Conservation (phyloP, 2,113 vertebrate species). For the Accipiter virgatus region DNA sequence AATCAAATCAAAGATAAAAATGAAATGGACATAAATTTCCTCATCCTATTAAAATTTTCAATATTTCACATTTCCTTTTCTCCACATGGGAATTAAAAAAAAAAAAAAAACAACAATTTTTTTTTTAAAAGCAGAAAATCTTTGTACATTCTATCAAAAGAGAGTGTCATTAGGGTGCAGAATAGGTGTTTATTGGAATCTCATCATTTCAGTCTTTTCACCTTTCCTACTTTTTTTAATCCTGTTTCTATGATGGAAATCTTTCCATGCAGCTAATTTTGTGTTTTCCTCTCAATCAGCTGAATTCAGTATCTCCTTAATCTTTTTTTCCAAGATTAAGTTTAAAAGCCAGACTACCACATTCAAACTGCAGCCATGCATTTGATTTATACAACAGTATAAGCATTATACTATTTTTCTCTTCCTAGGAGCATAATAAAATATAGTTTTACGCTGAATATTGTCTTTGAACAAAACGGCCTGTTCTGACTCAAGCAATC, state of each 20-base stretch:
- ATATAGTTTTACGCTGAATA: not conserved
- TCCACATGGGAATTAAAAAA: not conserved
- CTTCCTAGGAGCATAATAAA: not conserved
- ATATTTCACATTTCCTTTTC: not conserved
- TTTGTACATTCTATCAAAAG: not conserved
- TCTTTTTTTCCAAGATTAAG: not conserved
- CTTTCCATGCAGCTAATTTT: not conserved
- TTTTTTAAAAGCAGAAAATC: not conserved
- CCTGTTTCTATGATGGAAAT: not conserved
- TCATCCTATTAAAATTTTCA: not conserved
- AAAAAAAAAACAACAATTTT: too few species aligned
- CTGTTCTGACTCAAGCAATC: not conserved
- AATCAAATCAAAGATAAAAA: not conserved
- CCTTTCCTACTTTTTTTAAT: not conserved
- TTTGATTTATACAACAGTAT: not conserved
- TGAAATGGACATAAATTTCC: not conserved
- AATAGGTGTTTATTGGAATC: not conserved
- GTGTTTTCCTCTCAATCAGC: not conserved
- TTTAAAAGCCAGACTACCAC: not conserved
- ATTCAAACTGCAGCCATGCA: not conserved
- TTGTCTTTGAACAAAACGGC: not conserved
- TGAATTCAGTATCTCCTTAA: not conserved
- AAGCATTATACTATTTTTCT: not conserved
- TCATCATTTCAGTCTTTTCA: not conserved
- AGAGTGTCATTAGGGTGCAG: not conserved